phyloP scores from a whole-genome alignment of 2,888 invertebrate species.

The Pterobdella sp. region DNA sequence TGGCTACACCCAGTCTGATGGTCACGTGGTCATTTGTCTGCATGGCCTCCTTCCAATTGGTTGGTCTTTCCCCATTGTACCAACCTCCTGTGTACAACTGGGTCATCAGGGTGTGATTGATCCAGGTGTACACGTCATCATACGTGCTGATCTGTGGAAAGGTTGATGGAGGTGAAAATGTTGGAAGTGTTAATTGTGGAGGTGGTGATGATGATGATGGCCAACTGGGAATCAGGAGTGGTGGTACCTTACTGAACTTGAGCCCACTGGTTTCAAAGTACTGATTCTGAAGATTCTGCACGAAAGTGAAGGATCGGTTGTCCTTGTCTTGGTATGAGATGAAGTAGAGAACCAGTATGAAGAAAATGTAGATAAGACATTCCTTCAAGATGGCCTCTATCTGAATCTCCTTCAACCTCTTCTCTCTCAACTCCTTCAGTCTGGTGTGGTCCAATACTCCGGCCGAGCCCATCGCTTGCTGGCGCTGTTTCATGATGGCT shows the following conservation, averaged over 20 bases:
- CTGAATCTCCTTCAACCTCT: conserved; percentile 46
- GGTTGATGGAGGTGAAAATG: too few relatives aligned
- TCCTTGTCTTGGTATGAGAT: conserved; percentile 49
- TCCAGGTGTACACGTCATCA: conserved; percentile 45
- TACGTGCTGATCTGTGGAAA: conserved; percentile 41
- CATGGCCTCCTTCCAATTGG: conserved; percentile 47
- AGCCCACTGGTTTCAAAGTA: conserved; percentile 37
- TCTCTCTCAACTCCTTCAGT: conserved; percentile 42
- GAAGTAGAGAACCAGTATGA: conserved; percentile 49
- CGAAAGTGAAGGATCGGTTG: conserved; percentile 42
- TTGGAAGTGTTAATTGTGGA: too few relatives aligned
- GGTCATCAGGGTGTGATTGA: conserved; percentile 45
- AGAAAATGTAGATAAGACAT: conserved; percentile 45
- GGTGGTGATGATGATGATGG: too few relatives aligned
- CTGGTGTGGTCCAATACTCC: conserved; percentile 45
- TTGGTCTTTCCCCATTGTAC: conserved; percentile 45
- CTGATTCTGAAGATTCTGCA: conserved; percentile 43
- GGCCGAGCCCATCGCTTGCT: conserved; percentile 42
- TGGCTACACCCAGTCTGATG: conserved; percentile 47
- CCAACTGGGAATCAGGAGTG: too few relatives aligned
- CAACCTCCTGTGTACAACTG: conserved; percentile 45
- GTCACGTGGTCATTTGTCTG: conserved; percentile 45
- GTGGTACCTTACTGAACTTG: conserved; percentile 16
- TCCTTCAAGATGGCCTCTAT: conserved; percentile 48
- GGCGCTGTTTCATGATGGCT: conserved; percentile 45